phyloP scores from a whole-genome alignment of 2,888 invertebrate species.

The Dinocampus coccinellae region DNA sequence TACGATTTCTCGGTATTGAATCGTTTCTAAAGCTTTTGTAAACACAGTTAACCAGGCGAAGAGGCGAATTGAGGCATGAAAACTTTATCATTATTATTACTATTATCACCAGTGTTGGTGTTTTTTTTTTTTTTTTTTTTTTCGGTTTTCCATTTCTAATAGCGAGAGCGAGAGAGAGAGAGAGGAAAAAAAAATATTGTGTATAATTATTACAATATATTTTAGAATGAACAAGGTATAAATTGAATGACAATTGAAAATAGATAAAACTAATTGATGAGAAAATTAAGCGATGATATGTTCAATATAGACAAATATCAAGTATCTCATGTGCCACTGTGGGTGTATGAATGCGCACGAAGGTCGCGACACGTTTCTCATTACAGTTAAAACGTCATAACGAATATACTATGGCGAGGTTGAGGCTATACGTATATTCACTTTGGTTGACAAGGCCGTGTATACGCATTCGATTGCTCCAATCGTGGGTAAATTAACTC shows the following conservation, averaged over 20 bases:
- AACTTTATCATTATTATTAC: not conserved
- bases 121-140: not conserved
- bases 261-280: conserved; percentile 16
- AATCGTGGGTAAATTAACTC: conserved; percentile 6
- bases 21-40: not conserved
- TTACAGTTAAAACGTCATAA: conserved; percentile 18
- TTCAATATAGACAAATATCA: conserved; percentile 9
- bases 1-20: not conserved
- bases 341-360: no score
- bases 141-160: not conserved
- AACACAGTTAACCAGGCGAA: not conserved
- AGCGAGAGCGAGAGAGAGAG: no score
- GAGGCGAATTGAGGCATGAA: not conserved
- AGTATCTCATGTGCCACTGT: not conserved
- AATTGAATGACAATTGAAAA: no score
- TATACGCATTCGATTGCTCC: conserved; percentile 17
- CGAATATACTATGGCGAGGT: conserved; percentile 18
- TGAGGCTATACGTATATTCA: conserved; percentile 5
- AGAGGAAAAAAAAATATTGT: not conserved
- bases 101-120: not conserved
- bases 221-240: no score
- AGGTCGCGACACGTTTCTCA: conserved; percentile 38
- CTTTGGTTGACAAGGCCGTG: conserved; percentile 10
- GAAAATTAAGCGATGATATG: conserved; percentile 8
- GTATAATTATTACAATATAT: not conserved